phyloP scores from a whole-genome alignment of 1,140 invertebrate species.

The Phymastichus coffea region DNA sequence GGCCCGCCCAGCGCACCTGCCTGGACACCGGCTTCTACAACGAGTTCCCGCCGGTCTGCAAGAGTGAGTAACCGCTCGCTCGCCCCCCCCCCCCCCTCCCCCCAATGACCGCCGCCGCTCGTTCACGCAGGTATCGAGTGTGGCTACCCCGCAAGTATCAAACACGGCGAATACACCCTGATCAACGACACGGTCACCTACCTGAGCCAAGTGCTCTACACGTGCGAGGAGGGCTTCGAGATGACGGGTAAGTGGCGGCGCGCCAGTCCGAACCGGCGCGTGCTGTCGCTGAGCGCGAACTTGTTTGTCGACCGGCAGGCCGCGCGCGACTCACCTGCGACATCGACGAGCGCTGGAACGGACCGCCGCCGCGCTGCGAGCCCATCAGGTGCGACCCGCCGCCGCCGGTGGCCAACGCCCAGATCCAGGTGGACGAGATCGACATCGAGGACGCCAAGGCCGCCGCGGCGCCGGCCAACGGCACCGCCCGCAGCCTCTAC shows the following conservation, averaged over 20 bases:
- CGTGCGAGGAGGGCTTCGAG: slow-evolving; percentile 80
- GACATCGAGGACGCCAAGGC: slow-evolving; percentile 32
- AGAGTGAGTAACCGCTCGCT: slow-evolving; percentile 68
- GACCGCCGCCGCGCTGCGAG: slow-evolving; percentile 85
- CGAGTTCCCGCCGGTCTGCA: slow-evolving; percentile 90
- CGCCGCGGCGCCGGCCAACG: slow-evolving; percentile 9
- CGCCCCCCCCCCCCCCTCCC: too few species aligned
- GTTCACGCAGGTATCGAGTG: slow-evolving; percentile 77
- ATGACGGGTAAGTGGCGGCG: slow-evolving; percentile 62
- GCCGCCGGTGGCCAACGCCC: slow-evolving; percentile 70
- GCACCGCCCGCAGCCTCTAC: slow-evolving; percentile 61
- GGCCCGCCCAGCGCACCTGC: slow-evolving; percentile 79
- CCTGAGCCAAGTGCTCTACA: slow-evolving; percentile 81
- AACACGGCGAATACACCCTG: slow-evolving; percentile 77
- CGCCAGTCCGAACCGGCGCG: not conserved
- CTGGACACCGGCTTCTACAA: slow-evolving; percentile 91
- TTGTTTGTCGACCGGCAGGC: slow-evolving; percentile 45
- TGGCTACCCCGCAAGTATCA: slow-evolving; percentile 82
- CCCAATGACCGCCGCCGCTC: not conserved
- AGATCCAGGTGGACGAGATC: slow-evolving; percentile 61
- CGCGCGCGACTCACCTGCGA: slow-evolving; percentile 83
- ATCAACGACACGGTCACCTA: slow-evolving; percentile 84
- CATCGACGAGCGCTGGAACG: slow-evolving; percentile 91
- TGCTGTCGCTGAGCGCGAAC: not conserved
- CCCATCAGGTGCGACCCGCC: slow-evolving; percentile 77